phyloP scores from a whole-genome alignment of 1,140 invertebrate species.

The Halyomorpha halys region DNA sequence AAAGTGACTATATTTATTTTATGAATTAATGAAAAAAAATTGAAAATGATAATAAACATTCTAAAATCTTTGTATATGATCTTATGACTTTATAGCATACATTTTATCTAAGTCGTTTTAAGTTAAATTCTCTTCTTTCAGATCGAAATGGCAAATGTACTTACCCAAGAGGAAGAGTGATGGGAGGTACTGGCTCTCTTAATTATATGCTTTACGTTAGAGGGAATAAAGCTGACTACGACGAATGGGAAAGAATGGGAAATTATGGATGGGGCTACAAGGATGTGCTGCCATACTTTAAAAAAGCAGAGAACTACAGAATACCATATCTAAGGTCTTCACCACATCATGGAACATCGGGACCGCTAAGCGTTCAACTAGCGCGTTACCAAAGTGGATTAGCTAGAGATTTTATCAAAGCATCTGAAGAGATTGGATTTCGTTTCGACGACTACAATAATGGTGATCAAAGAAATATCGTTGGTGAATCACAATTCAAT shows the following conservation, averaged over 20 bases:
- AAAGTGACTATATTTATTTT: too few species aligned
- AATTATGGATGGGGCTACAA: slow-evolving; percentile 49
- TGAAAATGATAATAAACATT: too few species aligned
- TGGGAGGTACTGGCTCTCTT: slow-evolving; percentile 81
- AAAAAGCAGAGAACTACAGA: slow-evolving; percentile 31
- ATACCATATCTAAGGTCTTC: slow-evolving; percentile 22
- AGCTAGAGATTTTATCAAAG: background rate
- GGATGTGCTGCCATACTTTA: slow-evolving; percentile 46
- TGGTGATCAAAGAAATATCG: background rate
- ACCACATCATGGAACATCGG: slow-evolving; percentile 11
- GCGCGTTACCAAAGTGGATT: background rate
- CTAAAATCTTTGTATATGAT: too few species aligned
- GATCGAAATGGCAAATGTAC: slow-evolving; percentile 42
- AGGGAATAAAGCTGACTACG: slow-evolving; percentile 81
- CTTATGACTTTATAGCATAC: too few species aligned
- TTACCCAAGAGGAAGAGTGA: slow-evolving; percentile 63
- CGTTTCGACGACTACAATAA: slow-evolving; percentile 18
- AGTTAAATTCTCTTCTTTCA: slow-evolving; percentile 23
- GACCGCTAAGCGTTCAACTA: slow-evolving; percentile 12
- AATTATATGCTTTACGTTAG: slow-evolving; percentile 93
- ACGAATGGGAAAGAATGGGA: slow-evolving; percentile 68
- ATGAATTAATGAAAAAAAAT: too few species aligned
- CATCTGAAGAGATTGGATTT: background rate
- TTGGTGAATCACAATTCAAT: background rate
- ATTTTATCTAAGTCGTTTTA: too few species aligned